Conservation (phyloP, 2,888 invertebrate genomes). For the Flexamia atlantica region DNA sequence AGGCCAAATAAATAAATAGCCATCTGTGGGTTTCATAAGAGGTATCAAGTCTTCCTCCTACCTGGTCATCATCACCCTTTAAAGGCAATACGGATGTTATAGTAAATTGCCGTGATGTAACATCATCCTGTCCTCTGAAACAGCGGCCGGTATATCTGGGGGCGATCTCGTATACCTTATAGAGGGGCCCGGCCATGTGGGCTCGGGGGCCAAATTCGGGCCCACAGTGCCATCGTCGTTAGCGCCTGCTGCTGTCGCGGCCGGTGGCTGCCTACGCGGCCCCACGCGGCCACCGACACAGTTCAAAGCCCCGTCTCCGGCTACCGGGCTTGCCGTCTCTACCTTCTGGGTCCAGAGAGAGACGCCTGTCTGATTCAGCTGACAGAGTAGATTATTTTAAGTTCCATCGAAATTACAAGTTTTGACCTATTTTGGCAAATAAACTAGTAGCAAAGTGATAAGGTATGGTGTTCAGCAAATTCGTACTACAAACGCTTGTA, state of each 20-base stretch:
- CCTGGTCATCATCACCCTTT: not conserved
- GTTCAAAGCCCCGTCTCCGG: slow-evolving; percentile 23
- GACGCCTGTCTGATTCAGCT: too few species aligned
- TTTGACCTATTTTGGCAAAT: too few species aligned
- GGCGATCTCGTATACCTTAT: slow-evolving; percentile 29
- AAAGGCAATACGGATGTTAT: slow-evolving; percentile 2
- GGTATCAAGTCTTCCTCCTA: not conserved
- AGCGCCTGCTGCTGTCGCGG: not conserved
- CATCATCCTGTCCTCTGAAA: not conserved
- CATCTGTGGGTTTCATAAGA: too few species aligned
- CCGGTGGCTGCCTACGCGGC: slow-evolving; percentile 25
- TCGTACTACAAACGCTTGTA: too few species aligned
- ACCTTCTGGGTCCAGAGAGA: not conserved
- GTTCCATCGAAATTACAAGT: too few species aligned
- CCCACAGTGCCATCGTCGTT: slow-evolving; percentile 34
- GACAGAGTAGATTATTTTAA: too few species aligned
- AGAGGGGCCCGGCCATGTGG: slow-evolving; percentile 10
- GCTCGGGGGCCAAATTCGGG: slow-evolving; percentile 37
- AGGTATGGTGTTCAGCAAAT: too few species aligned
- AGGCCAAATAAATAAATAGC: too few species aligned
- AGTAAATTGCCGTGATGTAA: not conserved
- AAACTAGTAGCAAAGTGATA: too few species aligned
- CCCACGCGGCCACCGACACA: slow-evolving; percentile 44
- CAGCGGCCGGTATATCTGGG: not conserved
- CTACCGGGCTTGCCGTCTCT: slow-evolving; percentile 21